These are phyloP conservation scores for Glandiceps talaboti DNA, from an alignment of 53 echinoderm and acorn worm genomes.

Conservation along the genomic window DNA sequence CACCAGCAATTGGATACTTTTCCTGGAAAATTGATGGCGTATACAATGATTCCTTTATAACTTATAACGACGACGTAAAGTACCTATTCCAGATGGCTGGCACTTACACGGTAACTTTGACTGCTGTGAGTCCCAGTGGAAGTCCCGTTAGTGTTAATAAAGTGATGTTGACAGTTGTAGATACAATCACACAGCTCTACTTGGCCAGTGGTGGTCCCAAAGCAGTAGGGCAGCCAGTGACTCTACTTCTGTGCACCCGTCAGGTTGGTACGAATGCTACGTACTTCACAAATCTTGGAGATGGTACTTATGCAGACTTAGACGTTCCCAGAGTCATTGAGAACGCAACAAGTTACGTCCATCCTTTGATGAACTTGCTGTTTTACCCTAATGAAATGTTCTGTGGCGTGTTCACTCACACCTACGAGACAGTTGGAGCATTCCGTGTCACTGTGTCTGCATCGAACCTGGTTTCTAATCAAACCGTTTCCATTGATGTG, in stretches of 20 bases:
- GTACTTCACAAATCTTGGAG: constrained; percentile 50
- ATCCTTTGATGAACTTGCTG: constrained; percentile 34
- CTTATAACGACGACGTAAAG: neutral
- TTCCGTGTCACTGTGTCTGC: constrained; percentile 35
- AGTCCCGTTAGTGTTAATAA: neutral
- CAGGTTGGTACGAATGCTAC: constrained; percentile 37
- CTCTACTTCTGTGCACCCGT: constrained; percentile 44
- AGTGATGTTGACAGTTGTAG: constrained; percentile 13
- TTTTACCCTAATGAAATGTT: constrained; percentile 43
- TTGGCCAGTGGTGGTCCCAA: constrained; percentile 69
- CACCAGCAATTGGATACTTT: neutral
- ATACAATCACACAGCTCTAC: constrained; percentile 42
- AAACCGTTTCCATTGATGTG: constrained; percentile 26
- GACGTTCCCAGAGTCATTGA: constrained; percentile 14
- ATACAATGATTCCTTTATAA: neutral
- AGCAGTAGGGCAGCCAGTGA: constrained; percentile 17
- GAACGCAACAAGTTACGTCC: constrained; percentile 22
- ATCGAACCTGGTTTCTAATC: constrained; percentile 29
- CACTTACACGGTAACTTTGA: neutral
- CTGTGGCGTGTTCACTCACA: constrained; percentile 31
- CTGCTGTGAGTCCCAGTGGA: neutral
- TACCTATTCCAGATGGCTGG: neutral
- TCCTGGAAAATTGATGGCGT: neutral
- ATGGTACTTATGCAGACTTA: constrained; percentile 25
- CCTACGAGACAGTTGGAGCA: constrained; percentile 31